Conservation (phyloP, 2,797 vertebrate genomes). For the Tragopan temminckii region DNA sequence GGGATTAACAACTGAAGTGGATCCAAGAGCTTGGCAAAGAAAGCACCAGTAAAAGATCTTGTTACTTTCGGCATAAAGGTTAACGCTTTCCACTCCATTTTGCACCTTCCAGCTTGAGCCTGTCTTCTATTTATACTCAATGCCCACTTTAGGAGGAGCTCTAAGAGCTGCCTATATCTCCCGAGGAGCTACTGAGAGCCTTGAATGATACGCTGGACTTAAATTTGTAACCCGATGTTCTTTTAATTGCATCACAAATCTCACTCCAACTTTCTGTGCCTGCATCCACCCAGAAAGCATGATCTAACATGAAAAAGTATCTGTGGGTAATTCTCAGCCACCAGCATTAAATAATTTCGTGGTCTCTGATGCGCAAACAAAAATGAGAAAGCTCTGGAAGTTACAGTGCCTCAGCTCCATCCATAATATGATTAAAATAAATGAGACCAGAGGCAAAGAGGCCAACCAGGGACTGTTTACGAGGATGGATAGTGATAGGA, state of each 20-base stretch:
- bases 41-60: rapidly evolving
- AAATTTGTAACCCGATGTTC: not conserved
- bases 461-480: rapidly evolving
- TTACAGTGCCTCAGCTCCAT: not conserved
- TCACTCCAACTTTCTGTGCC: not conserved
- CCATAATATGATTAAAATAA: not conserved
- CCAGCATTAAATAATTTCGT: not conserved
- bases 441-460: not conserved
- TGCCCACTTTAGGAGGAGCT: not conserved
- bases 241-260: not conserved
- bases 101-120: no score
- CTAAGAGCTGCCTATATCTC: not conserved
- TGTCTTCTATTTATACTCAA: not conserved
- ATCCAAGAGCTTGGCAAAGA: not conserved
- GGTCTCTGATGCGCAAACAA: not conserved
- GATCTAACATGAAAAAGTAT: not conserved
- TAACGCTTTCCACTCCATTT: not conserved
- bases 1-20: not conserved
- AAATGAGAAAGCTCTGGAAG: not conserved
- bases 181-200: not conserved
- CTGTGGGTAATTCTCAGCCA: not conserved
- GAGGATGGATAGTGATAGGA: no score
- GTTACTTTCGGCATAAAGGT: not conserved
- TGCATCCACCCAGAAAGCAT: not conserved
- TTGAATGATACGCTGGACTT: rapidly evolving